These are phyloP conservation scores for Channa argus DNA, from an alignment of 2,113 vertebrate genomes.

Conservation along the genomic window DNA sequence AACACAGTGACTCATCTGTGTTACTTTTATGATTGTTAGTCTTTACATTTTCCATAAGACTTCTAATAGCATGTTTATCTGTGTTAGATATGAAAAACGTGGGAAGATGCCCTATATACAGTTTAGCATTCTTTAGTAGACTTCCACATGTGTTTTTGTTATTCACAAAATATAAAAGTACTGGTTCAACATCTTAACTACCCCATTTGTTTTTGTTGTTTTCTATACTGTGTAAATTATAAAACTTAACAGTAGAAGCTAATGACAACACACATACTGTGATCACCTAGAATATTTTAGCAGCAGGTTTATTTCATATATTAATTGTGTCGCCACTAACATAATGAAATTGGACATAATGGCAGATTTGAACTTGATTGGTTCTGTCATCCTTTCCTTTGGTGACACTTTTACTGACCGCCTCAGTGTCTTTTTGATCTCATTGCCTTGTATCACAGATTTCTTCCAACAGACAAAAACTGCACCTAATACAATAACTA, in stretches of 20 bases:
- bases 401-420: slow-evolving; percentile 8
- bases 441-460: background rate
- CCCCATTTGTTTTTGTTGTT: too few species aligned
- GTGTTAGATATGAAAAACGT: background rate
- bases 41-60: background rate
- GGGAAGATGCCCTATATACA: background rate
- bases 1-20: background rate
- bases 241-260: too few species aligned
- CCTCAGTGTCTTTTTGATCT: slow-evolving; percentile 37
- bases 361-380: background rate
- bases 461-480: background rate
- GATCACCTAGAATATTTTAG: too few species aligned
- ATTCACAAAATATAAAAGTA: too few species aligned
- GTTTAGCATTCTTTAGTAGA: too few species aligned
- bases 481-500: background rate
- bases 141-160: too few species aligned
- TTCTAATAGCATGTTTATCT: background rate
- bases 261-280: too few species aligned
- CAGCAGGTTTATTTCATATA: too few species aligned
- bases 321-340: too few species aligned
- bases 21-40: background rate
- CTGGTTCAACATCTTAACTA: too few species aligned
- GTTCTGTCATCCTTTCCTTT: background rate
- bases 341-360: background rate
- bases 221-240: too few species aligned